These are phyloP conservation scores for Cephus pulcher DNA, from an alignment of 2,888 invertebrate species.

Conservation along the genomic window DNA sequence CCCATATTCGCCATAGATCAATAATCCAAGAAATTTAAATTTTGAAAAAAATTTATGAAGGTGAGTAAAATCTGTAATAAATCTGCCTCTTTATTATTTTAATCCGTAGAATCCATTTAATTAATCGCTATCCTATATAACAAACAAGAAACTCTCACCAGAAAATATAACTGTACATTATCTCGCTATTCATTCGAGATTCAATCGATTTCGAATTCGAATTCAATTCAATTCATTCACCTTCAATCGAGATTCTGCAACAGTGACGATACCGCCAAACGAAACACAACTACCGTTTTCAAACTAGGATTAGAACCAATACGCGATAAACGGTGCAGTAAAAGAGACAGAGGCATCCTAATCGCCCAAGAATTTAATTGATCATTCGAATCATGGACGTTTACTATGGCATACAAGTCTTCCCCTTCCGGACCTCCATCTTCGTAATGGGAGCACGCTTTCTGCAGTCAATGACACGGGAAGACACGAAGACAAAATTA, in stretches of 20 bases:
- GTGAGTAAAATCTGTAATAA: neutral
- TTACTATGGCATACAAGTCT: conserved; percentile 11
- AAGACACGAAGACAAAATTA: neutral
- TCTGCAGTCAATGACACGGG: neutral
- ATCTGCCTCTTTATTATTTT: neutral
- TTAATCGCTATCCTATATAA: neutral
- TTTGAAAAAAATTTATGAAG: neutral
- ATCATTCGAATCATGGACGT: conserved; percentile 13
- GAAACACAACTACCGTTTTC: neutral
- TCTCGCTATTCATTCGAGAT: neutral
- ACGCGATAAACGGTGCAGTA: neutral
- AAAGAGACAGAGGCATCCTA: neutral
- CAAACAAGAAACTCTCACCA: neutral
- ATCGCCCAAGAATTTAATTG: neutral
- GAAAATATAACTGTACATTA: neutral
- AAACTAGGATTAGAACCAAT: neutral
- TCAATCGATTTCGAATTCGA: no score
- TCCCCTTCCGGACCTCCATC: conserved; percentile 23
- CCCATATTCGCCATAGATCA: neutral
- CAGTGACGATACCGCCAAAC: neutral
- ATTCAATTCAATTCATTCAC: no score
- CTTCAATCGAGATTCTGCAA: neutral
- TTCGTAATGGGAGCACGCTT: conserved; percentile 26
- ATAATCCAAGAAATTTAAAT: neutral
- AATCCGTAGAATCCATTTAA: no score